Base-by-base conservation (phyloP, 1,140 invertebrate genomes). In the Latrodectus geometricus region DNA sequence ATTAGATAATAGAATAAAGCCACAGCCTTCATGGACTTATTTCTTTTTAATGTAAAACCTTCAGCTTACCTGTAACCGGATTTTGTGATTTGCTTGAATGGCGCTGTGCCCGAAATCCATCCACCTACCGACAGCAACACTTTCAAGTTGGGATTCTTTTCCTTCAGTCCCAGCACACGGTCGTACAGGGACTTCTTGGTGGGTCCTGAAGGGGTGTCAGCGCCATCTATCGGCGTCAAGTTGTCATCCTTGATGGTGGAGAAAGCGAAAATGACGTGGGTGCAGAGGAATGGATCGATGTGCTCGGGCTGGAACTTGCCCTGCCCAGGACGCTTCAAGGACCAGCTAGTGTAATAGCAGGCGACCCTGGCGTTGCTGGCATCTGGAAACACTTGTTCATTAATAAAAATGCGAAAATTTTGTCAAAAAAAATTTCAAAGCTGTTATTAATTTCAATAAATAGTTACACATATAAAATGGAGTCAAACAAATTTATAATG, bases 261-360 rank as follows among this genome's bases (percentile, higher is more conserved):
- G 90, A 98, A 98, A 4, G 97, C 96, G 90, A 96, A 98, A 48
- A 99, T 95, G 20, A 99, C 92, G 91, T 98, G 97, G 0, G 96
- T 98, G 90, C 97, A 99, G 0, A 98, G 94, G 35, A 88, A 89
- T 0, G 96, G 92, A 90, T 98, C 96, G 14, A 99, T 94, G 90
- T 98, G 95, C 88, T 97, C 95, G 0, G 97, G 96, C 70, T 93
- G 93, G 91, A 98, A 98, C 90, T 95, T 95, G 9, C 96, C 97
- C 35, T 94, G 93, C 68, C 95, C 95, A 0, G 96, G 95, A 72
- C 97, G 93, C 90, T 97, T 98, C 86, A 95, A 94, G 0, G 97
- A 96, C 97, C 97, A 98, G 88, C 96, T 98, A 3, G 97, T 98
- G 90, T 97, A 93, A 90, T 98, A 99, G 90, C 97, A 99, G 88